Evolutionary conservation across 1,140 invertebrate genomes (phyloP).

Genomic region (Gryllus bimaculatus): DNA sequence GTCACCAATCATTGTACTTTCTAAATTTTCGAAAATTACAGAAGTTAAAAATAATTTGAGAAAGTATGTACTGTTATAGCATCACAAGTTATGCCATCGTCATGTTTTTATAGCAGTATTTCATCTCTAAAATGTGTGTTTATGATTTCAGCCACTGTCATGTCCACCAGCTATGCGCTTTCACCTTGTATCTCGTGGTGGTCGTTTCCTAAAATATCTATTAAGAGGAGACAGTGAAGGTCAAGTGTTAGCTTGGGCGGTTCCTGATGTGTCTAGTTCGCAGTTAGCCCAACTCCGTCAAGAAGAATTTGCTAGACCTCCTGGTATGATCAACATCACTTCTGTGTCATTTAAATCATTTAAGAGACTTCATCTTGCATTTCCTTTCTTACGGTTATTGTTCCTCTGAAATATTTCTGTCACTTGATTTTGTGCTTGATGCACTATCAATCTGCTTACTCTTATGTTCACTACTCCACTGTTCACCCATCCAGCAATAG

Average conservation of each 20-base stretch:
- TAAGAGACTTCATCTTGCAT: not conserved
- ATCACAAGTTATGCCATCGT: no score
- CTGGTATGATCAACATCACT: conserved; percentile 30
- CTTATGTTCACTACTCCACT: no score
- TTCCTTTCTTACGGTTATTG: not conserved
- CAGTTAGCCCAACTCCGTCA: conserved; percentile 56
- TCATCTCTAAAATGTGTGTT: no score
- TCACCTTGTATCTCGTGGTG: conserved; percentile 51
- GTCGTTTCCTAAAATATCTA: conserved; percentile 57
- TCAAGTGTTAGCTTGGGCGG: conserved; percentile 74
- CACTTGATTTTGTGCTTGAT: not conserved
- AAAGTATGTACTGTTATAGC: no score
- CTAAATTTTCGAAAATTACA: no score
- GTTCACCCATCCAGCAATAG: no score
- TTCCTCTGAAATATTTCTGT: no score
- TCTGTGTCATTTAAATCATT: not conserved
- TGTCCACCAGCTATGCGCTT: conserved; percentile 83
- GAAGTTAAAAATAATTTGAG: no score
- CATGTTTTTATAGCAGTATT: no score
- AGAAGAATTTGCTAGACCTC: conserved; percentile 37
- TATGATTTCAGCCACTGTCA: conserved; percentile 56
- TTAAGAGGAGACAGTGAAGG: conserved; percentile 85
- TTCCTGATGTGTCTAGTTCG: conserved; percentile 66
- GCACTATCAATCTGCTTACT: no score
- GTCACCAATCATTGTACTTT: no score